Evolutionary conservation across 2,797 vertebrate genomes (phyloP), one percentile per base, ranked within the genome.

Genomic region (Mormyrops attenuatus): DNA sequence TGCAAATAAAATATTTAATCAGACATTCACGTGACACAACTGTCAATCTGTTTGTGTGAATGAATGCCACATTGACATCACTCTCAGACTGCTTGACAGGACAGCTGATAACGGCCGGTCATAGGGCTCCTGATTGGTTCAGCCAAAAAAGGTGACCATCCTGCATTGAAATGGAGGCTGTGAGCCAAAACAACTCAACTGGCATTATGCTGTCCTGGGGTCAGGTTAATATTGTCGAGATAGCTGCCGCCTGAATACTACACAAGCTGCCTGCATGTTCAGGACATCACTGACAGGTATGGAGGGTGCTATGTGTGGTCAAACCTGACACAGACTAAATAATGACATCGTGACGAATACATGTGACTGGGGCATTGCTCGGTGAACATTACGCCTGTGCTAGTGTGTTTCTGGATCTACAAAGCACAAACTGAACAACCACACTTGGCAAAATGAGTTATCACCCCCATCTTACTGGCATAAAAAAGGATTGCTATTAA

Each of bases 1-100:
- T 41, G 85, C 52, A n/a, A 93, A 92, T 44, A 89, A 91, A 49
- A 91, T 87, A 57, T 11, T 66, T 89, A 90, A 90, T 90, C 88
- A 73, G 8, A 82, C 89, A 91, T 22, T 92, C 13, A 11, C 89
- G 84, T 90, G 8, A 88, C 2, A 85, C n/a, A 69, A 38, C 22
- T 52, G n/a, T 53, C 20, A 73, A n/a, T 47, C 3, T 38, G 26
- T 55, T 41, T 57, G 53, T 34, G 17, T 87, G 50, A 34, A 57
- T 57, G 50, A 38, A 4, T 87, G 26, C 26, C 15, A 44, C 13
- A 60, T 22, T 82, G 38, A 47, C 17, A 47, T 47, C 77, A 82
- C 41, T 47, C 9, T 53, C 84, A 50, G 22, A 49, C 49, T 84
- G 41, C 20, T n/a, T 84, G 17, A 84, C 80, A 49, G 44, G 80